These are phyloP conservation scores for Oncorhynchus clarkii DNA, from an alignment of 2,113 vertebrate species.

Conservation along the genomic window DNA sequence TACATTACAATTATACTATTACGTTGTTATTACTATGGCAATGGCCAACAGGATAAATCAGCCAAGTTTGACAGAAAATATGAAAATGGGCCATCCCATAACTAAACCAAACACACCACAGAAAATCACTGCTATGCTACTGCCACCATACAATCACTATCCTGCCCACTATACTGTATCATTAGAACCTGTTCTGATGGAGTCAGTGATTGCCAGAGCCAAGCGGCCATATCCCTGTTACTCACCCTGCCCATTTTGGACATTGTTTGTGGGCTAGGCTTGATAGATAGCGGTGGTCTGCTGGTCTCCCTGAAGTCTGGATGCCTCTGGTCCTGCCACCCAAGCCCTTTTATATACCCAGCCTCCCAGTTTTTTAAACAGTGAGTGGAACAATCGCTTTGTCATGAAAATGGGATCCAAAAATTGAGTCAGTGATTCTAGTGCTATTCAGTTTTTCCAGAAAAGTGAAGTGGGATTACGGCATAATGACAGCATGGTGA, in stretches of 20 bases:
- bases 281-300: constrained; percentile 13
- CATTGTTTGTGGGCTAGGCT: constrained; percentile 24
- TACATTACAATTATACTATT: too few relatives aligned
- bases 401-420: constrained; percentile 97
- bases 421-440: constrained; percentile 96
- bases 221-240: constrained; percentile 21
- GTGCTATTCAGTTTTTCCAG: constrained; percentile 86
- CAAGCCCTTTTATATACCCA: constrained; percentile 80
- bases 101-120: neutral
- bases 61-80: neutral
- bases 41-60: neutral
- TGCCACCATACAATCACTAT: neutral
- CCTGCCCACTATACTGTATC: neutral
- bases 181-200: neutral
- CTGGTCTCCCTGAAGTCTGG: constrained; percentile 53
- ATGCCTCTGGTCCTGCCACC: constrained; percentile 26
- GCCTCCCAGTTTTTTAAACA: constrained; percentile 66
- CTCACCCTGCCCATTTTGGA: constrained; percentile 76
- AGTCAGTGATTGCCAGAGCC: neutral
- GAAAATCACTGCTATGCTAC: neutral
- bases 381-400: constrained; percentile 81
- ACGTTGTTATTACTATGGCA: too few relatives aligned
- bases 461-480: constrained; percentile 89
- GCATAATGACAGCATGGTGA: constrained; percentile 79
- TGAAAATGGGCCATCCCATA: neutral